Base-by-base conservation (phyloP, 2,888 invertebrate species). In the Chironomus riparius region DNA sequence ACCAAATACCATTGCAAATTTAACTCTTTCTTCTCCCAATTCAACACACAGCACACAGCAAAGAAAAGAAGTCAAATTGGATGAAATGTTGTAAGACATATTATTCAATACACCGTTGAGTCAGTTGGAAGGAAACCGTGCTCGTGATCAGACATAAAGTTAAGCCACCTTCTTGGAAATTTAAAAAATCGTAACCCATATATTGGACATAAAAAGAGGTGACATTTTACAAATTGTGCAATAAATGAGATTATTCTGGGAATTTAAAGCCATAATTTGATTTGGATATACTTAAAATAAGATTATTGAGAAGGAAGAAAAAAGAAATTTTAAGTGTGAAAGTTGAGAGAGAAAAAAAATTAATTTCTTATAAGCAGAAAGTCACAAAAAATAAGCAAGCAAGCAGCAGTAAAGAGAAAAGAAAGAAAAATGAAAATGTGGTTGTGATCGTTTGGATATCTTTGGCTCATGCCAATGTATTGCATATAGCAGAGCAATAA, bases 401-500 rank as follows among this genome's bases (percentile, higher is more conserved):
- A n/a, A n/a, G 21, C 1, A 22, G 15, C 1, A 24, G n/a, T 7
- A 74, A 74, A 74, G 68, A 74, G 48, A 74, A 68, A 73, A 50
- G 21, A 28, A 38, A 38, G 7, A 10, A 71, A 56, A 38, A 61
- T 74, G 48, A 74, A 74, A 74, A 74, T 74, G 74, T 74, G 65
- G 74, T 74, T 74, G 74, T 74, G 74, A 74, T 38, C 68, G 65
- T 47, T 62, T 48, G 48, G 47, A 70, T 47, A 70, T 70, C 56
- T 38, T 72, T 74, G 74, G 74, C 74, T 74, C 21, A 74, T 61
- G 74, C 74, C 74, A 74, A 74, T 74, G 74, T 74, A 61, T 74
- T 65, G 74, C 74, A 62, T n/a, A n/a, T 38, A 61, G 62, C n/a
- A 74, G 68, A 65, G 72, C 62, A 72, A 72, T 72, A 72, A 65